Evolutionary conservation across 2,113 vertebrate genomes (phyloP), one percentile per base, ranked within the genome.

Genomic region (Tautogolabrus adspersus): DNA sequence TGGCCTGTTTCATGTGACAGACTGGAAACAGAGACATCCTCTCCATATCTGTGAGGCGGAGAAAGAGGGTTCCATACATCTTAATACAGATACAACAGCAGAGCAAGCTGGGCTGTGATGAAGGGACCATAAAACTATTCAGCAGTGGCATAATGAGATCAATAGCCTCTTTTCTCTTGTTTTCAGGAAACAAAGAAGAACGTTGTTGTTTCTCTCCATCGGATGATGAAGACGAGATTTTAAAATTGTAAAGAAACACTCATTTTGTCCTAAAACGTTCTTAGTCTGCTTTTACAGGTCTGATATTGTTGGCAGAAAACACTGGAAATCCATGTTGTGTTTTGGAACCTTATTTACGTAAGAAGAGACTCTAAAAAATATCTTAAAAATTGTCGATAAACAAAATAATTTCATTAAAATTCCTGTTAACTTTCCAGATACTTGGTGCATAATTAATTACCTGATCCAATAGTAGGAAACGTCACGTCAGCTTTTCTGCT

Each of bases 61-160:
- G 77, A 75, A 73, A 63, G n/a, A 40, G 26, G 69, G 63, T 78
- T 77, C 73, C 67, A 88, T 88, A 68, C 61, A 84, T 89, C 62
- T 85, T 74, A 55, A 75, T 84, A 30, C 11, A 4, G 67, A 66
- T 52, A 73, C 56, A 78, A 47, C 11, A 47, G 19, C 19, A n/a
- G 26, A 65, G 59, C 30, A 70, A 59, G 42, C 44, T 0, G 42
- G 0, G 12, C 47, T 51, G 65, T 73, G 65, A 88, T 83, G 69
- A 57, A 82, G 64, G 37, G 73, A 77, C 57, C 60, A 59, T 62
- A 37, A 68, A 77, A 52, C 30, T 56, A n/a, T 40, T 68, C 52
- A 75, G 77, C 38, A 13, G 64, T 37, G 51, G 57, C 66, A 62
- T 58, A 87, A 77, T 85, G 65, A 83, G 81, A 83, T 71, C 66